Evolutionary conservation across 2,113 vertebrate species (phyloP).

Genomic region (Neoarius graeffei): DNA sequence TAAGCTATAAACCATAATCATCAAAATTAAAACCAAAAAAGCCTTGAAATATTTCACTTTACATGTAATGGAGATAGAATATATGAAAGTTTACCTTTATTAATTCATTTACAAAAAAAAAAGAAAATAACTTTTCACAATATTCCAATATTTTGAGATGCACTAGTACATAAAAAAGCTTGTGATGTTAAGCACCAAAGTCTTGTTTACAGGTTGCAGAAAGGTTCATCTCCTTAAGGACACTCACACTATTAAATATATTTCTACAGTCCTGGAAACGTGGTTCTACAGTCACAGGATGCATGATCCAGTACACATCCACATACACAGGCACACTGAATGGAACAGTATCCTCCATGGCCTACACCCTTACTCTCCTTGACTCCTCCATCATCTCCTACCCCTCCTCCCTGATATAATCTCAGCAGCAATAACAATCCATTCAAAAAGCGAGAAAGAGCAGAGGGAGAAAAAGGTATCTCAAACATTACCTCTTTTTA

Average conservation of each 20-base stretch:
- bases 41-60: too few relatives aligned
- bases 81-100: too few relatives aligned
- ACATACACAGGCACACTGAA: neutral
- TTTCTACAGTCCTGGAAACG: neutral
- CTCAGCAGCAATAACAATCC: constrained; percentile 30
- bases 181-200: neutral
- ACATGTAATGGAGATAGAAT: too few relatives aligned
- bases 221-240: constrained; percentile 1
- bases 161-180: neutral
- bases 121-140: too few relatives aligned
- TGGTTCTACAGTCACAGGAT: neutral
- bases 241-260: constrained; percentile 22
- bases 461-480: constrained; percentile 52
- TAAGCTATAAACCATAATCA: too few relatives aligned
- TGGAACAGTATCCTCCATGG: constrained; percentile 56
- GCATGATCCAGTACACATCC: neutral
- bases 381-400: constrained; percentile 7
- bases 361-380: constrained; percentile 58
- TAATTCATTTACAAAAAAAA: too few relatives aligned
- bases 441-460: constrained; percentile 49
- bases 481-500: constrained; percentile 69
- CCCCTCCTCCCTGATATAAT: constrained; percentile 27
- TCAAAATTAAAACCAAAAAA: too few relatives aligned
- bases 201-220: constrained; percentile 3
- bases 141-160: too few relatives aligned